phyloP scores from a whole-genome alignment of 2,797 vertebrate genomes.

The Cossypha polioptera region DNA sequence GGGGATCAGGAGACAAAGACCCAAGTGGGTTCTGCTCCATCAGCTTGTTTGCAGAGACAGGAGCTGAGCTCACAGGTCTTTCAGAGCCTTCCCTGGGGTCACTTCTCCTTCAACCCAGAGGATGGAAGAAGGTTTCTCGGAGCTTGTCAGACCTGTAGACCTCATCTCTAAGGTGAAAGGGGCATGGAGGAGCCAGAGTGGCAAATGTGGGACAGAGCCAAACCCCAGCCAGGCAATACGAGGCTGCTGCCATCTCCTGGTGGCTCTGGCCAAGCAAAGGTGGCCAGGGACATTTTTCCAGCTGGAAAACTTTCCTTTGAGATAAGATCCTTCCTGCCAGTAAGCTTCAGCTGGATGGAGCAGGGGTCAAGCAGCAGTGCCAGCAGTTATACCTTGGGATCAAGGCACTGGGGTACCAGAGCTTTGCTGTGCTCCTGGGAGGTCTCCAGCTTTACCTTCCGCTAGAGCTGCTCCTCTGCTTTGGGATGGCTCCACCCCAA shows the following conservation, averaged over 20 bases:
- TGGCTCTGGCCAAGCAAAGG: background rate
- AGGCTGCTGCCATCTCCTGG: slow-evolving; percentile 48
- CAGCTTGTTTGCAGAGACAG: background rate
- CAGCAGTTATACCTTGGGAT: background rate
- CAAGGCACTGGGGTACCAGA: background rate
- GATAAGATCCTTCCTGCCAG: background rate
- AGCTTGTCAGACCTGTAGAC: background rate
- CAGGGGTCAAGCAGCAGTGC: background rate
- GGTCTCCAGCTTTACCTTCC: background rate
- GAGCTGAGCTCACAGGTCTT: background rate
- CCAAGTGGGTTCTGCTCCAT: background rate
- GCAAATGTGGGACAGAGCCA: fast-evolving
- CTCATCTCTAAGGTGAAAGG: background rate
- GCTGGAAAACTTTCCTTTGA: background rate
- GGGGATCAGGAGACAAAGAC: background rate
- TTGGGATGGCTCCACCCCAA: background rate
- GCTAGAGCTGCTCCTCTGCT: fast-evolving
- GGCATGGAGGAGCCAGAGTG: fast-evolving
- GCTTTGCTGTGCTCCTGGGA: background rate
- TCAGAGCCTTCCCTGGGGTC: background rate
- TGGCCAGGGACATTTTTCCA: background rate
- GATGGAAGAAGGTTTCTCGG: background rate
- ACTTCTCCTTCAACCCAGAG: background rate
- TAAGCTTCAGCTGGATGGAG: background rate
- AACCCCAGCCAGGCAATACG: background rate